Conservation (phyloP, 2,113 vertebrate genomes). For the Dolichallabes microphthalmus region DNA sequence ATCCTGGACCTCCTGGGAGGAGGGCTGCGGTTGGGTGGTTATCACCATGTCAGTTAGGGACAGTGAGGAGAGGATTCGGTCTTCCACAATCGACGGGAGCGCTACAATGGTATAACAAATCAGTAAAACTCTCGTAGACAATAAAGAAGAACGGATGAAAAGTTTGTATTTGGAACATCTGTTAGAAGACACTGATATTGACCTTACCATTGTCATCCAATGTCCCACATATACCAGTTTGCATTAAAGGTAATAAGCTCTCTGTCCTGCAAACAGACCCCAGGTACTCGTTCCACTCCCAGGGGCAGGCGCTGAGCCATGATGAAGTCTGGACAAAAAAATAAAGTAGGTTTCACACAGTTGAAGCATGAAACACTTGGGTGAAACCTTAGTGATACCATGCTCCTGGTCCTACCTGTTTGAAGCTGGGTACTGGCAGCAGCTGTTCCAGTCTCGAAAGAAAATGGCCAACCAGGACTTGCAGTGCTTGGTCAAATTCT, state of each 20-base stretch:
- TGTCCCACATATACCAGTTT: constrained; percentile 70
- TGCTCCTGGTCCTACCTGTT: constrained; percentile 63
- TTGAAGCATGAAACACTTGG: neutral
- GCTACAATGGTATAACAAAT: constrained; percentile 13
- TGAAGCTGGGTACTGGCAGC: constrained; percentile 74
- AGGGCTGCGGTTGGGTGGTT: constrained; percentile 32
- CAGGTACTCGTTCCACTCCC: constrained; percentile 73
- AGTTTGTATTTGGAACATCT: neutral
- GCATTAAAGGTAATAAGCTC: constrained; percentile 70
- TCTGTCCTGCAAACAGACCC: constrained; percentile 71
- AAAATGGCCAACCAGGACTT: constrained; percentile 80
- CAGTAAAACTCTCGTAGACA: no score
- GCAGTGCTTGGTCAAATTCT: constrained; percentile 75
- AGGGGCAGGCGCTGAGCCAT: constrained; percentile 67
- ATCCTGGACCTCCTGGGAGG: neutral
- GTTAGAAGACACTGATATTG: neutral
- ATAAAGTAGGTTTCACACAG: neutral
- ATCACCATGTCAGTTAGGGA: constrained; percentile 30
- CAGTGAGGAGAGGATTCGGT: constrained; percentile 45
- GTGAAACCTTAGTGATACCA: neutral
- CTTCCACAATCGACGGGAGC: constrained; percentile 51
- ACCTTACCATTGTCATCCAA: constrained; percentile 67
- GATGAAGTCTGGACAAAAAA: constrained; percentile 64
- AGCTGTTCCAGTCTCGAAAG: constrained; percentile 78
- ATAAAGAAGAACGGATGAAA: neutral